Evolutionary conservation across 2,797 vertebrate species (phyloP).

Genomic region (Monodelphis domestica): DNA sequence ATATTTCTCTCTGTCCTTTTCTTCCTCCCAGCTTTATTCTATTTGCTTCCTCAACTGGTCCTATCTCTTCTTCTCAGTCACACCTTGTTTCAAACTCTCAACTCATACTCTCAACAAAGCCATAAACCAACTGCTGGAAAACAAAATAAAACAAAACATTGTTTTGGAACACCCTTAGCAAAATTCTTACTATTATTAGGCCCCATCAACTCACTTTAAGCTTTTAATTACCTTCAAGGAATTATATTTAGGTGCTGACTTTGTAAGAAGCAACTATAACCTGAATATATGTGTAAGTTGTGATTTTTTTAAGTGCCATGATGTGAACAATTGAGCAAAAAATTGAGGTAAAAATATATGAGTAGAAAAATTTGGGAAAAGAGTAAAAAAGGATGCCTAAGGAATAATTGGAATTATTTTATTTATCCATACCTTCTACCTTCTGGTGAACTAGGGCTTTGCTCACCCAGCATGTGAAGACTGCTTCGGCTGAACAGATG

Average conservation of each 20-base stretch:
- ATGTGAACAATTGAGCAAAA: not conserved
- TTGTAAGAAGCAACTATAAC: not conserved
- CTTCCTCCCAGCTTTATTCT: not conserved
- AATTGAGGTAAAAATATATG: not conserved
- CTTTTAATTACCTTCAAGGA: slow-evolving; percentile 27
- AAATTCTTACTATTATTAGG: not conserved
- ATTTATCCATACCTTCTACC: too few relatives aligned
- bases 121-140: not conserved
- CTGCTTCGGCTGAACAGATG: too few relatives aligned
- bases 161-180: not conserved
- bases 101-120: not conserved
- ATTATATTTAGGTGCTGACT: not conserved
- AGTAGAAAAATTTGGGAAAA: not conserved
- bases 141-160: not conserved
- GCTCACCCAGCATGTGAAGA: too few relatives aligned
- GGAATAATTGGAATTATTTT: not conserved
- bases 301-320: not conserved
- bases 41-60: not conserved
- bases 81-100: not conserved
- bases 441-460: too few relatives aligned
- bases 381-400: too few relatives aligned
- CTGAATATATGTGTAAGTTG: not conserved
- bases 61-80: not conserved
- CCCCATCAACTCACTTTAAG: slow-evolving; percentile 27
- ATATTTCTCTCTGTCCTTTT: too few relatives aligned